Conservation (phyloP, 2,797 vertebrate species). For the Huso huso region DNA sequence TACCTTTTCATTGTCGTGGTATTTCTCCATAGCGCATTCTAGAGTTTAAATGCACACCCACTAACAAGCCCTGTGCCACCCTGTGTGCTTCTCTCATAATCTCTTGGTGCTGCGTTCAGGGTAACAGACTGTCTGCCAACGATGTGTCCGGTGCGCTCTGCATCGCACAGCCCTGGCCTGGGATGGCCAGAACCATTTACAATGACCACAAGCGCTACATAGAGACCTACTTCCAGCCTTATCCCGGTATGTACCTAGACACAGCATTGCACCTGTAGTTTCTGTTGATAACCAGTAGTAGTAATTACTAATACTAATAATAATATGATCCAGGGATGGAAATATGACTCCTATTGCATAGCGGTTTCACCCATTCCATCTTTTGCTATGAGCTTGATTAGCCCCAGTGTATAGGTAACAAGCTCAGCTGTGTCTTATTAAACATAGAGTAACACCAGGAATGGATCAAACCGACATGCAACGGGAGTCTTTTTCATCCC, state of each 20-base stretch:
- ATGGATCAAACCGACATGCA: too few species aligned
- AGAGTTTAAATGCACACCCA: background rate
- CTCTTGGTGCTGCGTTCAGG: constrained; percentile 27
- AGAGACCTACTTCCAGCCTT: constrained; percentile 43
- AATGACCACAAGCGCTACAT: constrained; percentile 42
- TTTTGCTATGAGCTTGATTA: too few species aligned
- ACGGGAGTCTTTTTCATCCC: too few species aligned
- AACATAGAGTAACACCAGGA: too few species aligned
- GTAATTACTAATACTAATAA: too few species aligned
- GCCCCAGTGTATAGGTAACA: too few species aligned
- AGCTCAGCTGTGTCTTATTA: too few species aligned
- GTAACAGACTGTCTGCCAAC: constrained; percentile 33
- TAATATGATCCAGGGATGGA: too few species aligned
- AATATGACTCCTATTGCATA: too few species aligned
- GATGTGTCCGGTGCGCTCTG: constrained; percentile 40
- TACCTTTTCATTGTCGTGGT: background rate
- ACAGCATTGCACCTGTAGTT: too few species aligned
- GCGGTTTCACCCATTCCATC: too few species aligned
- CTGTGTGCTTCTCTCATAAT: background rate
- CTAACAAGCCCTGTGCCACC: background rate
- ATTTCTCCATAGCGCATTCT: background rate
- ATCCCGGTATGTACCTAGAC: constrained; percentile 33
- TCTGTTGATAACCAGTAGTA: too few species aligned
- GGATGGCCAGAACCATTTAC: constrained; percentile 46
- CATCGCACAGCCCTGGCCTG: constrained; percentile 44